Percentiles rank a stretch among this genome's conserved stretches.
phyloP scores from a whole-genome alignment of 53 echinoderm and acorn worm species.

The Temnopleurus reevesii region DNA sequence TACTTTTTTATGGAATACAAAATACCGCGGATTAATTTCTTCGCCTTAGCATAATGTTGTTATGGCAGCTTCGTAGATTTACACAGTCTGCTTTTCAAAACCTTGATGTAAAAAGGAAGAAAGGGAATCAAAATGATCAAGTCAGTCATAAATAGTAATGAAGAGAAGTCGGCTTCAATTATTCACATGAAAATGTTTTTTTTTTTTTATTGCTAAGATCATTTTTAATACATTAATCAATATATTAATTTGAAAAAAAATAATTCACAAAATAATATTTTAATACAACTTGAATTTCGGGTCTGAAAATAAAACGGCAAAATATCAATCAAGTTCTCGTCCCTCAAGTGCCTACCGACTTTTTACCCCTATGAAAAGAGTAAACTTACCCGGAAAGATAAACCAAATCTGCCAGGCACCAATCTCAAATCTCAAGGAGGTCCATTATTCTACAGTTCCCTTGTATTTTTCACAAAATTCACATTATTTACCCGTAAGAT shows the following conservation, averaged over 20 bases:
- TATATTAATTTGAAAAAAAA: too few species aligned
- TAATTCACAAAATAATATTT: too few species aligned
- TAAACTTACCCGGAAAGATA: not conserved
- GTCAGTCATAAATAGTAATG: not conserved
- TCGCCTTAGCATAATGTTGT: not conserved
- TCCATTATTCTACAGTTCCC: not conserved
- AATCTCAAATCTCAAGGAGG: not conserved
- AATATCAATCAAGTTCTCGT: too few species aligned
- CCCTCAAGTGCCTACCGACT: too few species aligned
- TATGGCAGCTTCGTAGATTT: not conserved
- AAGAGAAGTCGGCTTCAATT: too few species aligned
- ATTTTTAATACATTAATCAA: too few species aligned
- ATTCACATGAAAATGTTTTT: too few species aligned
- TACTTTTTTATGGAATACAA: too few species aligned
- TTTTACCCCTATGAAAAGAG: not conserved
- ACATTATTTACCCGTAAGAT: not conserved
- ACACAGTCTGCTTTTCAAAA: not conserved
- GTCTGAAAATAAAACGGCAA: too few species aligned
- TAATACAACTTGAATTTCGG: too few species aligned
- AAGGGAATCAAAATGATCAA: not conserved
- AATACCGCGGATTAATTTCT: not conserved
- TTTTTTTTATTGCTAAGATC: too few species aligned
- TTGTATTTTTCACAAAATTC: not conserved
- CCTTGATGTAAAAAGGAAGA: not conserved
- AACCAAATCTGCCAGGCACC: not conserved